Conservation (phyloP, 2,888 invertebrate species). For the Argyra leucocephala region DNA sequence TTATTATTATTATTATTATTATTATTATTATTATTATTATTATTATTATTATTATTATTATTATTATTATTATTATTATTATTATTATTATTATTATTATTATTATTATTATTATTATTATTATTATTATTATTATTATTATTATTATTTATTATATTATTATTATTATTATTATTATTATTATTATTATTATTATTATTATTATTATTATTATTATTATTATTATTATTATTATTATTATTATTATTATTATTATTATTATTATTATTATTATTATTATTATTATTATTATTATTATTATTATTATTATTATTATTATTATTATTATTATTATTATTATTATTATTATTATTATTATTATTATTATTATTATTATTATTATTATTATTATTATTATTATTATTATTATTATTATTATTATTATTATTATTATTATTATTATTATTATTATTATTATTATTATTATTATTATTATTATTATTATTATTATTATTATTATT, state of each 20-base stretch:
- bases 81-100: neutral
- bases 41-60: neutral
- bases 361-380: constrained; percentile 4
- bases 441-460: neutral
- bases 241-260: constrained; percentile 1
- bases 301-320: neutral
- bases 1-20: constrained; percentile 4
- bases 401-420: neutral
- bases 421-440: neutral
- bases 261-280: constrained; percentile 4
- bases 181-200: constrained; percentile 1
- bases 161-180: constrained; percentile 2
- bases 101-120: neutral
- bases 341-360: neutral
- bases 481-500: neutral
- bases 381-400: constrained; percentile 1
- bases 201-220: neutral
- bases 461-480: neutral
- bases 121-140: too few relatives aligned
- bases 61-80: constrained; percentile 4
- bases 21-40: neutral
- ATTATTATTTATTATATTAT: neutral
- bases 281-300: neutral
- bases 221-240: neutral
- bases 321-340: constrained; percentile 4